Conservation (phyloP, 2,113 vertebrate genomes). For the Prolemur simus region DNA sequence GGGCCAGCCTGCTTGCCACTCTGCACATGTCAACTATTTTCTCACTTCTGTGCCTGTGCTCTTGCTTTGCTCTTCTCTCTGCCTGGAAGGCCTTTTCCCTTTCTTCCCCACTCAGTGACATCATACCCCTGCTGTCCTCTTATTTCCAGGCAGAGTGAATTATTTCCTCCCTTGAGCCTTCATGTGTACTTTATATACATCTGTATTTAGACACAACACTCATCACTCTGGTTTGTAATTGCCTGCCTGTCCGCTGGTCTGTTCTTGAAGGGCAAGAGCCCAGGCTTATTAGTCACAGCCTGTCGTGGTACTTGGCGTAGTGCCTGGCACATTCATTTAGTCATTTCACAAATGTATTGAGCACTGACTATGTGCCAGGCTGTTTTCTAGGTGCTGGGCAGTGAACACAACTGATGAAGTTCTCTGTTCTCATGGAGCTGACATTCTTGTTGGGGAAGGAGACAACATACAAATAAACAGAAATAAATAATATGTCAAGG, state of each 20-base stretch:
- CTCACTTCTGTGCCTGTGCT: background rate
- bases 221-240: background rate
- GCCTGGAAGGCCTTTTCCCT: background rate
- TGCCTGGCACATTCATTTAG: background rate
- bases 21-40: background rate
- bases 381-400: background rate
- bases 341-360: conserved; percentile 11
- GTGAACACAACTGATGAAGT: background rate
- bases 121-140: background rate
- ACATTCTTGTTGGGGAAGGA: background rate
- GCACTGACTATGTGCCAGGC: background rate
- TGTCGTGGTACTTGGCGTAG: background rate
- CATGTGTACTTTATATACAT: background rate
- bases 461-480: background rate
- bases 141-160: background rate
- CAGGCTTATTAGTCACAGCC: background rate
- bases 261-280: conserved; percentile 34
- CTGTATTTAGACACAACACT: background rate
- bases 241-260: background rate
- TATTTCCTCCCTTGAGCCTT: background rate
- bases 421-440: background rate
- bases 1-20: background rate
- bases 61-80: background rate
- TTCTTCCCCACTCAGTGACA: background rate
- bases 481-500: background rate